phyloP scores from a whole-genome alignment of 2,888 invertebrate species.

The Oscheius onirici region DNA sequence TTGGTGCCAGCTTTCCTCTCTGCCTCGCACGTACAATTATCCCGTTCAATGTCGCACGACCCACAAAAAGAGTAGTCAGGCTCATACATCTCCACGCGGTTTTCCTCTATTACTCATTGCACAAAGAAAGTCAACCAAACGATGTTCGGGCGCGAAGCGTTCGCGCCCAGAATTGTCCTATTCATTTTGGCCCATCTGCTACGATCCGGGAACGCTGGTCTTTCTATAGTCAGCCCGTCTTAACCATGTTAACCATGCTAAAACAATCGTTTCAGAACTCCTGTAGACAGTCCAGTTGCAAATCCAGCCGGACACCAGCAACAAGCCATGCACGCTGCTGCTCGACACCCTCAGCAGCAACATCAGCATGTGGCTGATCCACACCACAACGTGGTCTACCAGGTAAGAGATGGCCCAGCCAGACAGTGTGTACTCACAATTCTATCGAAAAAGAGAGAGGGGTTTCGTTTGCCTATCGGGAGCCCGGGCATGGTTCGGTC shows the following conservation, averaged over 20 bases:
- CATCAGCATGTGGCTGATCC: constrained; percentile 33
- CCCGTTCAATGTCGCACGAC: constrained; percentile 32
- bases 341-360: constrained; percentile 25
- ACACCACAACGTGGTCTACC: constrained; percentile 25
- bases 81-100: constrained; percentile 15
- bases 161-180: background rate
- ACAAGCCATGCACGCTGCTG: constrained; percentile 19
- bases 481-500: constrained; percentile 15
- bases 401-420: constrained; percentile 1
- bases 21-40: constrained; percentile 30
- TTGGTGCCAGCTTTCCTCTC: constrained; percentile 22
- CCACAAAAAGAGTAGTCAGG: constrained; percentile 27
- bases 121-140: constrained; percentile 20
- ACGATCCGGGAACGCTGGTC: background rate
- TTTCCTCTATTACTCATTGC: constrained; percentile 23
- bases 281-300: constrained; percentile 35
- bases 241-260: background rate
- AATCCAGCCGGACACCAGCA: background rate
- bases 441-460: background rate
- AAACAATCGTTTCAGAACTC: constrained; percentile 36
- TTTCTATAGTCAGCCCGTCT: background rate
- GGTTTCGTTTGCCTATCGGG: constrained; percentile 24
- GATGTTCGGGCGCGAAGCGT: constrained; percentile 22
- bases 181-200: background rate
- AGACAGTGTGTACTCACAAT: constrained; percentile 10